phyloP scores from a whole-genome alignment of 2,888 invertebrate species.

The Euproctis similis region DNA sequence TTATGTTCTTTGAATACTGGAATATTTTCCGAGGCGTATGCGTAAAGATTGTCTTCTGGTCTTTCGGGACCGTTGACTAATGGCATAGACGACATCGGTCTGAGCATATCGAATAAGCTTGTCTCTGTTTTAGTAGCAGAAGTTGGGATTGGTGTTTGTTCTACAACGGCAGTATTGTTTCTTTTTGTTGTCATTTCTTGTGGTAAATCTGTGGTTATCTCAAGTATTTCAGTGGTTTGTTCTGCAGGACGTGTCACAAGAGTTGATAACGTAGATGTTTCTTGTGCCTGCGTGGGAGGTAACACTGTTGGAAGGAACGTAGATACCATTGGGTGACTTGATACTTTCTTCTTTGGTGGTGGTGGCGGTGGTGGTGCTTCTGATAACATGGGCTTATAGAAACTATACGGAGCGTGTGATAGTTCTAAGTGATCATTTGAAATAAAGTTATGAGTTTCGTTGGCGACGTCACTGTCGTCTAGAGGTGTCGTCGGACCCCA shows the following conservation, averaged over 20 bases:
- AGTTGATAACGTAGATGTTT: constrained; percentile 20
- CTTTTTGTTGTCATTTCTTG: constrained; percentile 43
- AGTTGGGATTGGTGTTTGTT: constrained; percentile 28
- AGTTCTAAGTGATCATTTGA: constrained; percentile 40
- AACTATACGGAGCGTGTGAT: constrained; percentile 44
- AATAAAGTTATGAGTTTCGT: constrained; percentile 61
- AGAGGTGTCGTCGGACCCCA: constrained; percentile 68
- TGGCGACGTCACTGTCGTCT: constrained; percentile 38
- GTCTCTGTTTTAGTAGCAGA: constrained; percentile 31
- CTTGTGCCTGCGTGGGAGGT: constrained; percentile 30
- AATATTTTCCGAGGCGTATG: constrained; percentile 59
- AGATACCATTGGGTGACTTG: constrained; percentile 30
- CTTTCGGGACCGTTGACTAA: constrained; percentile 54
- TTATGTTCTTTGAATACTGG: constrained; percentile 52
- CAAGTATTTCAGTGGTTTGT: constrained; percentile 27
- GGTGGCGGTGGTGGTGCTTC: constrained; percentile 43
- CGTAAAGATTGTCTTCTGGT: constrained; percentile 60
- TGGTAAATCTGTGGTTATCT: constrained; percentile 32
- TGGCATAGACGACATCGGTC: constrained; percentile 67
- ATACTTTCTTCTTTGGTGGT: constrained; percentile 38
- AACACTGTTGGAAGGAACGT: constrained; percentile 52
- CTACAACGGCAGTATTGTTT: constrained; percentile 22
- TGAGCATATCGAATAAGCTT: constrained; percentile 46
- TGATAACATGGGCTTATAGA: constrained; percentile 56
- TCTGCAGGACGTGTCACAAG: constrained; percentile 34